phyloP scores from a whole-genome alignment of 1,140 invertebrate species.

The Cyclina sinensis region DNA sequence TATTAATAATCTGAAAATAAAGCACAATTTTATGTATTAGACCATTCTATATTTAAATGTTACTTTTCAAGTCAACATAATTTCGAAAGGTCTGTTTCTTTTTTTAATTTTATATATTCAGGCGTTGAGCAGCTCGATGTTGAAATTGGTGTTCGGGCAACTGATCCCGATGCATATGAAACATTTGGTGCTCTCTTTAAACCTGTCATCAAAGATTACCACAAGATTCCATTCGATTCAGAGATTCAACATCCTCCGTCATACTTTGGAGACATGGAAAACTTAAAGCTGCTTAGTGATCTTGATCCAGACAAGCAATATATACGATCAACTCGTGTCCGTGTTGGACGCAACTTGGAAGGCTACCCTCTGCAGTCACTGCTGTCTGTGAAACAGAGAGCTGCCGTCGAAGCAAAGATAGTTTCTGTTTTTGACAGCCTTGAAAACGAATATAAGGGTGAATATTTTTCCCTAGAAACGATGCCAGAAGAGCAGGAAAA shows the following conservation, averaged over 20 bases:
- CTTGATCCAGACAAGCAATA: neutral
- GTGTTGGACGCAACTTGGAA: constrained; percentile 24
- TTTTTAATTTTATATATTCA: neutral
- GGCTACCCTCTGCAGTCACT: constrained; percentile 24
- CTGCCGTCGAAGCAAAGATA: neutral
- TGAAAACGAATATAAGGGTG: neutral
- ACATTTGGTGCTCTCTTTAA: constrained; percentile 38
- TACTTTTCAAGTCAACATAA: too few relatives aligned
- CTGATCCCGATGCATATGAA: constrained; percentile 34
- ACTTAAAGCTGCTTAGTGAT: neutral
- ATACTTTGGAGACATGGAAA: neutral
- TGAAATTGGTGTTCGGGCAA: constrained; percentile 36
- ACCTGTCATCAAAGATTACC: constrained; percentile 45
- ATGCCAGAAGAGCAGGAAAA: constrained; percentile 40
- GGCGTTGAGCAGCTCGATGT: constrained; percentile 27
- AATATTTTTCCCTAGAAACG: neutral
- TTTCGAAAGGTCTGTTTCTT: neutral
- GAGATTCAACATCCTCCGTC: constrained; percentile 2
- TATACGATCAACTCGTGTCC: constrained; percentile 13
- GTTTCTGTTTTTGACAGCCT: neutral
- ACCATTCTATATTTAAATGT: too few relatives aligned
- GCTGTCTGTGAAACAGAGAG: neutral
- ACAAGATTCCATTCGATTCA: constrained; percentile 7
- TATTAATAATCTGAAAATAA: too few relatives aligned
- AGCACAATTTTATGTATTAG: too few relatives aligned